phyloP scores from a whole-genome alignment of 2,888 invertebrate genomes.

The Papilio gigon region DNA sequence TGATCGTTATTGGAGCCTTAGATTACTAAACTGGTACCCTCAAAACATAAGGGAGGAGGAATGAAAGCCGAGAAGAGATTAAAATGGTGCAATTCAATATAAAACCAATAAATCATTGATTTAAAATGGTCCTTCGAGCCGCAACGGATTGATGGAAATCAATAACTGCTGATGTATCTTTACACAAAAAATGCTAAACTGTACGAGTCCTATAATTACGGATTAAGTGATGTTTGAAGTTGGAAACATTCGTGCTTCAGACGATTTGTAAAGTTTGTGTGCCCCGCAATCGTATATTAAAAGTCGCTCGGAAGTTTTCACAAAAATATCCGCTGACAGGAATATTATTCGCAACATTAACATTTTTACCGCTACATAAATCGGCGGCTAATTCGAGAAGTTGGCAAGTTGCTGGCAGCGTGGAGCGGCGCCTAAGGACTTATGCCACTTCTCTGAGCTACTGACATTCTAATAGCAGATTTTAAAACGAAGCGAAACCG shows the following conservation, averaged over 20 bases:
- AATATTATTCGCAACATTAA: slow-evolving; percentile 48
- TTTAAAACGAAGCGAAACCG: neutral
- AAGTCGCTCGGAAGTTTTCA: slow-evolving; percentile 7
- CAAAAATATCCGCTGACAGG: slow-evolving; percentile 42
- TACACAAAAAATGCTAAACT: too few species aligned
- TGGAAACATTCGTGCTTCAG: slow-evolving; percentile 5
- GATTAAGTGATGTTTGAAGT: neutral
- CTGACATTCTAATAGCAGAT: slow-evolving; percentile 19
- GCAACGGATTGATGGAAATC: too few species aligned
- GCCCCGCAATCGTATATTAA: slow-evolving; percentile 12
- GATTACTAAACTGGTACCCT: too few species aligned
- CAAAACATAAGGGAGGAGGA: too few species aligned
- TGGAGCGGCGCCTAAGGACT: slow-evolving; percentile 34
- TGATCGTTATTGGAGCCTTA: too few species aligned
- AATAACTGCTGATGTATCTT: too few species aligned
- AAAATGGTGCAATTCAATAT: too few species aligned
- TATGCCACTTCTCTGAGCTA: slow-evolving; percentile 6
- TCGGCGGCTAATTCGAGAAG: slow-evolving; percentile 47
- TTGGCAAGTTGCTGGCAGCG: slow-evolving; percentile 48
- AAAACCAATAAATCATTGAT: too few species aligned
- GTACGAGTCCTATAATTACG: neutral
- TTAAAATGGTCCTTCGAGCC: too few species aligned
- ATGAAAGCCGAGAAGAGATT: too few species aligned
- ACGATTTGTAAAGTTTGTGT: slow-evolving; percentile 3
- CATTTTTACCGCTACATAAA: slow-evolving; percentile 48